A percentile compares a stretch with the other conserved stretches of the same genome.
Evolutionary conservation across 2,888 invertebrate species (phyloP).

Genomic region (Pardosa pseudoannulata): DNA sequence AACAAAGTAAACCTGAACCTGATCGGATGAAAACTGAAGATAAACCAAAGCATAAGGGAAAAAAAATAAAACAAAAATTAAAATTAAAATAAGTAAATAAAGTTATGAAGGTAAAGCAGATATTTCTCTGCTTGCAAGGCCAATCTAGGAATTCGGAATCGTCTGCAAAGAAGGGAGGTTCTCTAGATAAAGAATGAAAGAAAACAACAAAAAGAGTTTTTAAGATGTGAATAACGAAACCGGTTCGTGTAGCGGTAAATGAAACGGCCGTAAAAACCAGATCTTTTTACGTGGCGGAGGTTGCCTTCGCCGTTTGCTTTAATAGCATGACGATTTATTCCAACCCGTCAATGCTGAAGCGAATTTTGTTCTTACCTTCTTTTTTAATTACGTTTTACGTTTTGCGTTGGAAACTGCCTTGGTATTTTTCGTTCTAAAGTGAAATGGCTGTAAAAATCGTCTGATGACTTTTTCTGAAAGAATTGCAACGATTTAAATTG

Average conservation of each 20-base stretch:
- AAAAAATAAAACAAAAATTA: slow-evolving; percentile 24
- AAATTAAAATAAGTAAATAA: slow-evolving; percentile 13
- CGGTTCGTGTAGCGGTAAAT: slow-evolving; percentile 66
- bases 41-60: background rate
- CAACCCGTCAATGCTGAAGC: no score
- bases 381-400: no score
- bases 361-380: no score
- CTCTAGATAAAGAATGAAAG: slow-evolving; percentile 20
- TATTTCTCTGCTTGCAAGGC: slow-evolving; percentile 61
- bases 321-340: no score
- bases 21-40: slow-evolving; percentile 1
- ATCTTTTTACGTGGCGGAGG: slow-evolving; percentile 39
- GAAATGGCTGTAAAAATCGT: no score
- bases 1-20: background rate
- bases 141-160: slow-evolving; percentile 51
- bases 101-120: slow-evolving; percentile 56
- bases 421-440: no score
- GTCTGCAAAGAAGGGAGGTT: slow-evolving; percentile 60
- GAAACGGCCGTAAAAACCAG: slow-evolving; percentile 49
- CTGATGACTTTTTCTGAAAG: no score
- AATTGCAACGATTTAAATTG: no score
- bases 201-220: slow-evolving; percentile 26
- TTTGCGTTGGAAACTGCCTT: no score
- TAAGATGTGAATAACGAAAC: slow-evolving; percentile 56
- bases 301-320: slow-evolving; percentile 4